Conservation (phyloP, 2,113 vertebrate species). For the Odontophorus gujanensis region DNA sequence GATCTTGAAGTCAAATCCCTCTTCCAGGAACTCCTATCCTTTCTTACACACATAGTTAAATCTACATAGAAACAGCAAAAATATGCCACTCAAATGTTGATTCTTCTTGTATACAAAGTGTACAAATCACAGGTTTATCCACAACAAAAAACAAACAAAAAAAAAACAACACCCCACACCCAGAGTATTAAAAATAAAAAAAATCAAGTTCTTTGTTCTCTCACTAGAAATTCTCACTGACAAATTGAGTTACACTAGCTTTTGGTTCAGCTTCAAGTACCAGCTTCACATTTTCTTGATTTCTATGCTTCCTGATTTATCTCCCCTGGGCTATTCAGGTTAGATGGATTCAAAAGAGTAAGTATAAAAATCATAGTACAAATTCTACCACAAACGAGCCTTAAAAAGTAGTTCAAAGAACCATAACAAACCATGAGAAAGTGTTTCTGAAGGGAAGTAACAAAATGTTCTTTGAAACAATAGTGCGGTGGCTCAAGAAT, state of each 20-base stretch:
- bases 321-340: slow-evolving; percentile 49
- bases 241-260: slow-evolving; percentile 22
- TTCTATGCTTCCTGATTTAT: slow-evolving; percentile 37
- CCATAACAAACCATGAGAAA: slow-evolving; percentile 50
- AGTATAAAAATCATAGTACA: slow-evolving; percentile 28
- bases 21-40: slow-evolving; percentile 1
- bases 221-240: slow-evolving; percentile 17
- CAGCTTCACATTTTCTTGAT: not conserved
- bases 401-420: slow-evolving; percentile 54
- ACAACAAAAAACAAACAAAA: not conserved
- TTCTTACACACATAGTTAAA: slow-evolving; percentile 4
- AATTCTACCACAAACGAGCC: slow-evolving; percentile 36
- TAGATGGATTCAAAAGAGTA: slow-evolving; percentile 36
- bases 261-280: slow-evolving; percentile 17
- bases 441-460: slow-evolving; percentile 60
- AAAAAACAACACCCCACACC: too few species aligned
- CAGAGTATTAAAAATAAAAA: not conserved
- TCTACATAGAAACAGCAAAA: slow-evolving; percentile 14
- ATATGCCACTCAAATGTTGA: not conserved
- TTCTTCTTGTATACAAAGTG: not conserved
- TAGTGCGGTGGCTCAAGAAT: slow-evolving; percentile 4
- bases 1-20: slow-evolving; percentile 50
- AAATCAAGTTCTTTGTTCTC: not conserved
- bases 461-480: slow-evolving; percentile 38
- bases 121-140: not conserved